These are phyloP conservation scores for Dicaeum eximium DNA, from an alignment of 2,113 vertebrate genomes.

Conservation along the genomic window DNA sequence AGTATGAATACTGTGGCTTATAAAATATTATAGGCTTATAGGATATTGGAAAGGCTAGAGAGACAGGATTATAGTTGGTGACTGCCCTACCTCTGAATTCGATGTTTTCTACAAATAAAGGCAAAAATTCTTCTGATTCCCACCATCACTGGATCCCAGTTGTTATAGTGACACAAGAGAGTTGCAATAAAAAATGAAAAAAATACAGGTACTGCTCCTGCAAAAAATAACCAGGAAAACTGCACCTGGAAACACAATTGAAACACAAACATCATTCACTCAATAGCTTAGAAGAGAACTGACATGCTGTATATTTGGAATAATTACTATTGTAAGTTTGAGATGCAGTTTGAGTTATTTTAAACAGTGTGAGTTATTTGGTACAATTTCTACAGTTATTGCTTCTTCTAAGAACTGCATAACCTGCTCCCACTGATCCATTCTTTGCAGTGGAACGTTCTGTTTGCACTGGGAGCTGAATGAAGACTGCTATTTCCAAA, in stretches of 20 bases:
- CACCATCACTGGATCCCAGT: conserved; percentile 97
- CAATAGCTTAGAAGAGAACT: not conserved
- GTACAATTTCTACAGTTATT: not conserved
- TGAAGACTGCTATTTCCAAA: not conserved
- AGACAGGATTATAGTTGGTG: not conserved
- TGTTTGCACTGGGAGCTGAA: not conserved
- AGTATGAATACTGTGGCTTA: not conserved
- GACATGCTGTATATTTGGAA: not conserved
- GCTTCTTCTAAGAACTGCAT: not conserved
- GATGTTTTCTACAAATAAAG: conserved; percentile 91
- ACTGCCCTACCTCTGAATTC: conserved; percentile 82
- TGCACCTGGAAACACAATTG: conserved; percentile 82
- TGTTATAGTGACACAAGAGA: conserved; percentile 93
- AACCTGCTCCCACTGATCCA: not conserved
- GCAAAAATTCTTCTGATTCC: conserved; percentile 89
- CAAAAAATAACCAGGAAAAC: conserved; percentile 97
- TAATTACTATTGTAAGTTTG: not conserved
- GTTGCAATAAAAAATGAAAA: conserved; percentile 92
- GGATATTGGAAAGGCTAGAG: not conserved
- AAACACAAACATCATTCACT: conserved; percentile 11
- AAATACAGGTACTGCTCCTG: conserved; percentile 90
- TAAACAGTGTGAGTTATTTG: not conserved
- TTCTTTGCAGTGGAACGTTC: not conserved
- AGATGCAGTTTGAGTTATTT: not conserved
- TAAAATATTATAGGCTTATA: not conserved